Conservation (phyloP, 1,140 invertebrate species). For the Ctenoplectra terminalis region DNA sequence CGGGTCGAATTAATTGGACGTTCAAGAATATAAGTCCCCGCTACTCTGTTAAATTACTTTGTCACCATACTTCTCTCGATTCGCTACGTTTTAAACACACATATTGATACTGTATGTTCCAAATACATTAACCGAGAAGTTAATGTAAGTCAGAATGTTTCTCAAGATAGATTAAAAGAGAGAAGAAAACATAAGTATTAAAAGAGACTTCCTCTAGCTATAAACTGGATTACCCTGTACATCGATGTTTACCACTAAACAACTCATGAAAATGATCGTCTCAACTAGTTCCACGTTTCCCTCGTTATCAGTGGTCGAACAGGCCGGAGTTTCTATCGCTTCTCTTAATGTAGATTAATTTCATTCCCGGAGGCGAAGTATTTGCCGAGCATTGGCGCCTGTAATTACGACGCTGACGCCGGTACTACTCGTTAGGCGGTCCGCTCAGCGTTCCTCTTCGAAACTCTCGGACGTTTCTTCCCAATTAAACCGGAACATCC, state of each 20-base stretch:
- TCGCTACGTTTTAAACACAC: too few relatives aligned
- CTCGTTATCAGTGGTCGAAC: slow-evolving; percentile 24
- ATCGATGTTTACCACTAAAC: neutral
- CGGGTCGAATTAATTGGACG: too few relatives aligned
- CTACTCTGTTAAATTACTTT: too few relatives aligned
- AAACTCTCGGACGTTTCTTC: slow-evolving; percentile 12
- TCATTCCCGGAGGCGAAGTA: slow-evolving; percentile 44
- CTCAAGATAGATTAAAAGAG: too few relatives aligned
- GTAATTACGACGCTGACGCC: slow-evolving; percentile 38
- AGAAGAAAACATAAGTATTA: too few relatives aligned
- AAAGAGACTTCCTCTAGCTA: too few relatives aligned
- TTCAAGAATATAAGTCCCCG: too few relatives aligned
- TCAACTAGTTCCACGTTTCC: neutral
- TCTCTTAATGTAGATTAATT: slow-evolving; percentile 50
- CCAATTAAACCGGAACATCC: slow-evolving; percentile 43
- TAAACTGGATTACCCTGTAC: neutral
- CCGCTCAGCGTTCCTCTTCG: neutral
- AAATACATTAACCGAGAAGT: too few relatives aligned
- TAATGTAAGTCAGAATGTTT: too few relatives aligned
- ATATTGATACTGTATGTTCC: too few relatives aligned
- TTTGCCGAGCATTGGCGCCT: slow-evolving; percentile 49
- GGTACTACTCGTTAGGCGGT: slow-evolving; percentile 32
- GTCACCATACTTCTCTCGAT: too few relatives aligned
- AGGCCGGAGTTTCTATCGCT: slow-evolving; percentile 19
- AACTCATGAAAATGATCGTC: neutral